These are phyloP conservation scores for Boloria euphrosyne DNA, from an alignment of 2,888 invertebrate genomes.

Conservation along the genomic window DNA sequence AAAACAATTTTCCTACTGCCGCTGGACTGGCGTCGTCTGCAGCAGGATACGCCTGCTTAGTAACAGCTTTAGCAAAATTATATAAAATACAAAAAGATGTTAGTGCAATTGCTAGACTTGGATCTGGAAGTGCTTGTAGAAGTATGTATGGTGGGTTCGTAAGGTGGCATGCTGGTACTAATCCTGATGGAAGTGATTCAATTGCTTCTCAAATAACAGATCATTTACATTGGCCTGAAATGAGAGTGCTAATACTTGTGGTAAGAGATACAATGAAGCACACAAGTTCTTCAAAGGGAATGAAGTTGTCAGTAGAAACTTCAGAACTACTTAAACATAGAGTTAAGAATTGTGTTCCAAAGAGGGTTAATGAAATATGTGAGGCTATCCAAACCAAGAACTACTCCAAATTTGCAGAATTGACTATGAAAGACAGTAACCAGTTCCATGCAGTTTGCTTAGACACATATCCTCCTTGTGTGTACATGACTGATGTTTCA, in stretches of 20 bases:
- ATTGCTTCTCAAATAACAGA: slow-evolving; percentile 88
- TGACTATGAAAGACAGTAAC: slow-evolving; percentile 99
- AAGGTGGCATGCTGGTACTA: slow-evolving; percentile 90
- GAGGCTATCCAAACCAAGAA: slow-evolving; percentile 85
- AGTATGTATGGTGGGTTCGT: slow-evolving; percentile 98
- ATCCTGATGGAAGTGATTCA: slow-evolving; percentile 87
- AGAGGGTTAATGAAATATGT: slow-evolving; percentile 82
- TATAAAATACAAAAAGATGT: slow-evolving; percentile 89
- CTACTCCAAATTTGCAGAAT: slow-evolving; percentile 92
- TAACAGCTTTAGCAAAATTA: slow-evolving; percentile 88
- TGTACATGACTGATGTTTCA: slow-evolving; percentile 95
- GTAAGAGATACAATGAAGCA: slow-evolving; percentile 92
- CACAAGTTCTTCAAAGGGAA: slow-evolving; percentile 93
- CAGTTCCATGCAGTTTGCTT: slow-evolving; percentile 97
- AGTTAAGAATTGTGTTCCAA: slow-evolving; percentile 87
- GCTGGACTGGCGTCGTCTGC: slow-evolving; percentile 99
- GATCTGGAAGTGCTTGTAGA: slow-evolving; percentile 98
- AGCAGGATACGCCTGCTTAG: slow-evolving; percentile 97
- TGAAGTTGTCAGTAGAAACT: slow-evolving; percentile 91
- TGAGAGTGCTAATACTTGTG: slow-evolving; percentile 94
- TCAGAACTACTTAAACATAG: slow-evolving; percentile 91
- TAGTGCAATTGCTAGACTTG: slow-evolving; percentile 89
- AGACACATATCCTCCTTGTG: slow-evolving; percentile 96
- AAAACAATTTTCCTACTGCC: slow-evolving; percentile 99
- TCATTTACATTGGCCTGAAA: slow-evolving; percentile 92